phyloP scores from a whole-genome alignment of 2,797 vertebrate species.

The Smutsia temminckii region DNA sequence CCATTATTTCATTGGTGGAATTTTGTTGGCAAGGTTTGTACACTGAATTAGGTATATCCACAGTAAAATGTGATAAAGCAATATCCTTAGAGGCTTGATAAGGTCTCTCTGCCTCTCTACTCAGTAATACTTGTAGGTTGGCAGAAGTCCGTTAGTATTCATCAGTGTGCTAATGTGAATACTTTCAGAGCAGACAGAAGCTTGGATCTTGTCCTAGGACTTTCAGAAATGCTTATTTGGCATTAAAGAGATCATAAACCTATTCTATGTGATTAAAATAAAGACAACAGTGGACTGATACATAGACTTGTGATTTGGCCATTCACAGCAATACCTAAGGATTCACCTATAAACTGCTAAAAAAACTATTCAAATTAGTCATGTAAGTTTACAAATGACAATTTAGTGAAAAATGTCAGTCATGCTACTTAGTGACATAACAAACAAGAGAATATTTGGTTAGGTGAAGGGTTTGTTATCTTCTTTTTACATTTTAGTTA shows the following conservation, averaged over 20 bases:
- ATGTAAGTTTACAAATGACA: not conserved
- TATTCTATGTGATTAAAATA: slow-evolving; percentile 47
- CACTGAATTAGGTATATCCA: not conserved
- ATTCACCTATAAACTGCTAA: not conserved
- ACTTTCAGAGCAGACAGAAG: slow-evolving; percentile 47
- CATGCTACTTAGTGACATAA: not conserved
- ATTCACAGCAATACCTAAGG: slow-evolving; percentile 49
- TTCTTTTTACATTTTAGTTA: not conserved
- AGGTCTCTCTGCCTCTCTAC: not conserved
- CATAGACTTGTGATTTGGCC: slow-evolving; percentile 44
- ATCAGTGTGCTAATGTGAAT: slow-evolving; percentile 75
- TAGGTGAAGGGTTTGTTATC: not conserved
- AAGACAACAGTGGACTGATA: slow-evolving; percentile 60
- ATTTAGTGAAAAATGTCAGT: not conserved
- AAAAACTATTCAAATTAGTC: not conserved
- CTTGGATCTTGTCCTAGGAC: slow-evolving; percentile 41
- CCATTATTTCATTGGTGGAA: not conserved
- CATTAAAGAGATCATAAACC: slow-evolving; percentile 68
- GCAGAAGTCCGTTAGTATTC: slow-evolving; percentile 48
- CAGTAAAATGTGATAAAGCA: not conserved
- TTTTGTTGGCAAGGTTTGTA: not conserved
- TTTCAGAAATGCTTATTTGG: slow-evolving; percentile 66
- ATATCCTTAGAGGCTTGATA: not conserved
- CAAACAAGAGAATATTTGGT: not conserved
- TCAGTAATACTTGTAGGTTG: slow-evolving; percentile 43